phyloP scores from a whole-genome alignment of 2,113 vertebrate species.

The Eudorcas thomsonii region DNA sequence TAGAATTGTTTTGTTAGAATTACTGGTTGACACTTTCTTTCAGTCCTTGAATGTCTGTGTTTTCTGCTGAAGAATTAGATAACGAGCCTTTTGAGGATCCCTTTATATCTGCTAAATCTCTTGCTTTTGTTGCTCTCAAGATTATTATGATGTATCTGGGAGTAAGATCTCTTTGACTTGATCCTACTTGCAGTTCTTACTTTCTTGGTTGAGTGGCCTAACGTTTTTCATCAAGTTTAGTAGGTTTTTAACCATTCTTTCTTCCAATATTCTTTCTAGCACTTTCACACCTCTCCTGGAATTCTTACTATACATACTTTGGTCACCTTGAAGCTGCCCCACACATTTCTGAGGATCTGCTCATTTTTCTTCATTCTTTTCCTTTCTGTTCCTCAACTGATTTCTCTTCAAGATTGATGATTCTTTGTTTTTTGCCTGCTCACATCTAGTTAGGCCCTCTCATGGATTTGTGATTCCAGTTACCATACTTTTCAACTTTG shows the following conservation, averaged over 20 bases:
- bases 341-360: neutral
- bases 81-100: neutral
- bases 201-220: neutral
- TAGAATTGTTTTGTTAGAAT: neutral
- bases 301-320: neutral
- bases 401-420: neutral
- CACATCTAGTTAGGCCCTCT: neutral
- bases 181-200: neutral
- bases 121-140: neutral
- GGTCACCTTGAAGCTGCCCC: neutral
- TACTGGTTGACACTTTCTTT: neutral
- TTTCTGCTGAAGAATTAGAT: neutral
- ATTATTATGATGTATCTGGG: neutral
- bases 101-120: neutral
- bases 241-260: neutral
- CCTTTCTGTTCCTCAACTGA: neutral
- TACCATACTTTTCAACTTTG: neutral
- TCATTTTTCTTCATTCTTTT: neutral
- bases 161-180: neutral
- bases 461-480: neutral
- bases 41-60: neutral
- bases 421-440: neutral
- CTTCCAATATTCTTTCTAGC: neutral
- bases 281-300: neutral
- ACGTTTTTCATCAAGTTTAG: neutral